Evolutionary conservation across 2,113 vertebrate species (phyloP).

Genomic region (Siniperca knerii): DNA sequence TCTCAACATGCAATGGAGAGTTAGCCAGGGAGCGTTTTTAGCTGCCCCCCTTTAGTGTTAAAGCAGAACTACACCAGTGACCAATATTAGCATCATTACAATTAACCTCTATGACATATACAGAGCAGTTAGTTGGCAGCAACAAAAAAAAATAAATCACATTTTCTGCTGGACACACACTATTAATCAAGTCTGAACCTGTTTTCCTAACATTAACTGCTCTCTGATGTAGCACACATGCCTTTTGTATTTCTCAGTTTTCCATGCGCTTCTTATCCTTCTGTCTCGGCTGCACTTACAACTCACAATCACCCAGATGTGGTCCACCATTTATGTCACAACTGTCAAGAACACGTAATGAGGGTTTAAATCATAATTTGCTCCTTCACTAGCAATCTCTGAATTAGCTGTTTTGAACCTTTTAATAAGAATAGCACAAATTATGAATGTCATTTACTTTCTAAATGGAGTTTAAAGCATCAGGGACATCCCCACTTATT

Average conservation of each 20-base stretch:
- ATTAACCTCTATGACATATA: background rate
- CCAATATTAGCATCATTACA: constrained; percentile 15
- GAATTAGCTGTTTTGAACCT: background rate
- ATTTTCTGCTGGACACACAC: background rate
- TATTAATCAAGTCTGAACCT: background rate
- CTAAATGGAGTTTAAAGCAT: background rate
- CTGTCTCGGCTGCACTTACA: background rate
- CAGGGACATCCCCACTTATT: background rate
- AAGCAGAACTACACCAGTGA: background rate
- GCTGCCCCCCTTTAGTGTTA: background rate
- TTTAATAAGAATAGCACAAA: background rate
- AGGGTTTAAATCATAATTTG: background rate
- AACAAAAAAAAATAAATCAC: background rate
- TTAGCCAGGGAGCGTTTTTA: background rate
- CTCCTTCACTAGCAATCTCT: background rate
- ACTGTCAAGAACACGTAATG: background rate
- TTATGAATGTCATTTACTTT: background rate
- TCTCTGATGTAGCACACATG: background rate
- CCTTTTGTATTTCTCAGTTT: background rate
- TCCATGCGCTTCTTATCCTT: background rate
- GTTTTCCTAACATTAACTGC: background rate
- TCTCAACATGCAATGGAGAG: background rate
- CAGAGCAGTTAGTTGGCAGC: background rate
- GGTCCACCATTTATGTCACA: background rate
- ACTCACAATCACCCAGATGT: background rate